These are phyloP conservation scores for Notamacropus eugenii DNA, from an alignment of 2,797 vertebrate genomes.

Conservation along the genomic window DNA sequence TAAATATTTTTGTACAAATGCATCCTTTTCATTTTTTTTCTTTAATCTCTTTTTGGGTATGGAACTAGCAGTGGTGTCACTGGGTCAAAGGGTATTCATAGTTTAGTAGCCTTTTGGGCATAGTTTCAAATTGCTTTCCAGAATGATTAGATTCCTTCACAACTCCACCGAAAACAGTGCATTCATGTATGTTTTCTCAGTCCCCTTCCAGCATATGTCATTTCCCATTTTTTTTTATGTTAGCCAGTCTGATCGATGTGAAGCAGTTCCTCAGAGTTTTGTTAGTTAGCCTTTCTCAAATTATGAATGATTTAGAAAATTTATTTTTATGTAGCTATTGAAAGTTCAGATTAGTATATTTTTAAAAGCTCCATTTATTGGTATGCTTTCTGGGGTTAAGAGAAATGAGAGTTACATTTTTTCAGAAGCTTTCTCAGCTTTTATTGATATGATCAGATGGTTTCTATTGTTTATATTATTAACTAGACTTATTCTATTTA, in stretches of 20 bases:
- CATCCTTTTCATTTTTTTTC: background rate
- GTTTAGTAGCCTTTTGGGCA: background rate
- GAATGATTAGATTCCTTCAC: background rate
- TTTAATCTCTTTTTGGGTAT: background rate
- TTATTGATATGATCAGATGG: background rate
- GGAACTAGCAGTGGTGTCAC: background rate
- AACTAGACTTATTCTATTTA: background rate
- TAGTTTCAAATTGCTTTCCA: background rate
- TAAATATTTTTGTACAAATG: background rate
- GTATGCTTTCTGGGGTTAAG: no score
- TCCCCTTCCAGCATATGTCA: background rate
- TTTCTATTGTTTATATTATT: background rate
- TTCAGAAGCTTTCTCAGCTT: background rate
- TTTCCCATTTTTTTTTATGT: background rate
- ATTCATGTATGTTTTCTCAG: background rate
- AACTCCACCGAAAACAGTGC: background rate
- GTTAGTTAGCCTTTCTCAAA: background rate
- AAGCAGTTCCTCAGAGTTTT: background rate
- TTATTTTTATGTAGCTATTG: background rate
- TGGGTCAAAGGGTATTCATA: background rate
- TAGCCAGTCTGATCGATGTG: background rate
- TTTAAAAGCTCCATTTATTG: no score
- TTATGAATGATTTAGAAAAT: background rate
- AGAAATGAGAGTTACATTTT: background rate
- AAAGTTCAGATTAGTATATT: background rate